These are phyloP conservation scores for Popillia japonica DNA, from an alignment of 1,140 invertebrate genomes.

Conservation along the genomic window DNA sequence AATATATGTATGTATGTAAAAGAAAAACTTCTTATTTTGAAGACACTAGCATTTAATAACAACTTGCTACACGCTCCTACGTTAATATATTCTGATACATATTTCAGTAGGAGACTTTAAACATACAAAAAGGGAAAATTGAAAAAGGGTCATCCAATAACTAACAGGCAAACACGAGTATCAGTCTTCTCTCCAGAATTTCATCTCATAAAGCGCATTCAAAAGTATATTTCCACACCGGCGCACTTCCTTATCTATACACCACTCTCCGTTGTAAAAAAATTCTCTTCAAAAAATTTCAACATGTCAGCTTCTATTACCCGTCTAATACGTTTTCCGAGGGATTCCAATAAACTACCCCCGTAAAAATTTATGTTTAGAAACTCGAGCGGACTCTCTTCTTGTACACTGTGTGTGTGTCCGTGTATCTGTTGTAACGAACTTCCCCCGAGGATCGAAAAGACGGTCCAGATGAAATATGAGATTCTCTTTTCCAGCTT, in stretches of 20 bases:
- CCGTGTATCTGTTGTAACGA: not conserved
- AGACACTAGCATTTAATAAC: too few relatives aligned
- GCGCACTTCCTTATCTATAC: not conserved
- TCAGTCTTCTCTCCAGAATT: not conserved
- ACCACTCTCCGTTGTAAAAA: not conserved
- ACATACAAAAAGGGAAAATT: not conserved
- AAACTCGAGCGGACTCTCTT: not conserved
- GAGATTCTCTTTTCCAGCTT: not conserved
- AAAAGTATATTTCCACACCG: not conserved
- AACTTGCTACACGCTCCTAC: too few relatives aligned
- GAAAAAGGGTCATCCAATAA: slow-evolving; percentile 1
- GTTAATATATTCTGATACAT: too few relatives aligned
- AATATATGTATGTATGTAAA: too few relatives aligned
- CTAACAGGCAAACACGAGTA: not conserved
- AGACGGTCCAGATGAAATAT: slow-evolving; percentile 18
- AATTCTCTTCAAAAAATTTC: slow-evolving; percentile 19
- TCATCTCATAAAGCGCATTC: not conserved
- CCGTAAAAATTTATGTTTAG: slow-evolving; percentile 19
- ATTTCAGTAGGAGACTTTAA: not conserved
- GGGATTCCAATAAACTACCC: slow-evolving; percentile 14
- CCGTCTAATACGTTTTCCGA: not conserved
- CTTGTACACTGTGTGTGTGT: not conserved
- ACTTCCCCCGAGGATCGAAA: slow-evolving; percentile 1
- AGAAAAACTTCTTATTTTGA: too few relatives aligned
- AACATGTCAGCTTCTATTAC: slow-evolving; percentile 18